Evolutionary conservation across 2,113 vertebrate genomes (phyloP), one percentile per base, ranked within the genome.

Genomic region (Ptyas mucosa): DNA sequence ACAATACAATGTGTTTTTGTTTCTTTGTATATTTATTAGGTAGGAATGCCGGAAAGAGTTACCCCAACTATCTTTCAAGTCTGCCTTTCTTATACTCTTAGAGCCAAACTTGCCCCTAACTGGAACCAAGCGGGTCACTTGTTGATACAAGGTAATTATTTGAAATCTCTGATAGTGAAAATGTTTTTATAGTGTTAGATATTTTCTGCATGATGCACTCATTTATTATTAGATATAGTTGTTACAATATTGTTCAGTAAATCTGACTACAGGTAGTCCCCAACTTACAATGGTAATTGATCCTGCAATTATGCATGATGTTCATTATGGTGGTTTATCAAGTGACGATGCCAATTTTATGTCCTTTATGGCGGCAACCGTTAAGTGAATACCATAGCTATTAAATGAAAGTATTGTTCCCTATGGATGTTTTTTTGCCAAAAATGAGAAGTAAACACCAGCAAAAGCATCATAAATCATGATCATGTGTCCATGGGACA

Each of bases 121-220:
- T 99, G 99, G 98, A 99, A 99, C 94, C 98, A 98, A 96, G 98
- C 97, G 52, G 98, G 98, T 43, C 98, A 98, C 95, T 98, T 98
- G 92, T 96, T 99, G 90, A 95, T 99, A 90, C 96, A 98, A 96
- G 99, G 99, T 99, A 96, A 96, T 58, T 95, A 29, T 10, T 8
- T 21, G 94, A 61, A 5, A 5, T 91, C 43, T 54, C 91, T 89
- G 23, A 4, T 87, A 95, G 90, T 87, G 34, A 75, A 0, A 89
- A 91, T 46, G 58, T 81, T 91, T 39, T 69, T 85, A 21, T 55
- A 55, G 39, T 49, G 55, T 69, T 20, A 54, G 29, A 64, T 46
- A 88, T 75, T 52, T 93, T 52, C 75, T 61, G 4, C 53, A 26
- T 49, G 29, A 9, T 54, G 34, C 34, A 61, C 87, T 43, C 5